These are phyloP conservation scores for Megalonaias nervosa DNA, from an alignment of 1,140 invertebrate species.

Conservation along the genomic window DNA sequence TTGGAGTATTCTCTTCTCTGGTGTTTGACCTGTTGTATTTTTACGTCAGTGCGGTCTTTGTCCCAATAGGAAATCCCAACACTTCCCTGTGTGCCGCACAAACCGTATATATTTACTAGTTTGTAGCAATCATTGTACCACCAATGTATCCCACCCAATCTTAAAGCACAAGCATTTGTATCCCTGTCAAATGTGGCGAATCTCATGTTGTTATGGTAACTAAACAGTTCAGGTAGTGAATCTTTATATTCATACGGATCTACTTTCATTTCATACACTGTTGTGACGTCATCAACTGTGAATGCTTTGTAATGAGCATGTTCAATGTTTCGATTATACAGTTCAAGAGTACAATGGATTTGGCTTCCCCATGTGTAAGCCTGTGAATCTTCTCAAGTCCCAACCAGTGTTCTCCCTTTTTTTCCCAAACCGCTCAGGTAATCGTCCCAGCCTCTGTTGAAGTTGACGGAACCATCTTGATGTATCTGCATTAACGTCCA, in stretches of 20 bases:
- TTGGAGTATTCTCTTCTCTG: too few species aligned
- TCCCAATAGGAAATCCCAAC: too few species aligned
- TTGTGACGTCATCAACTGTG: constrained; percentile 23
- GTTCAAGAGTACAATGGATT: background rate
- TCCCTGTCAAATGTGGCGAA: constrained; percentile 12
- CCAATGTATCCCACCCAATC: background rate
- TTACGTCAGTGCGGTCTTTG: too few species aligned
- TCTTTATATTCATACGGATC: constrained; percentile 18
- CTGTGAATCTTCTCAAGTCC: constrained; percentile 27
- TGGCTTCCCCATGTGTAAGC: constrained; percentile 10
- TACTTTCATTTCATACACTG: constrained; percentile 23
- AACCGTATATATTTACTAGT: constrained; percentile 17
- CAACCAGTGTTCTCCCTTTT: constrained; percentile 19
- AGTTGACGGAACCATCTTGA: too few species aligned
- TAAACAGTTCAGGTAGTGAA: constrained; percentile 8
- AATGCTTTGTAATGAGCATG: background rate
- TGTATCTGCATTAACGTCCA: too few species aligned
- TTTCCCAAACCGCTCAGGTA: background rate
- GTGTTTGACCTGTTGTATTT: too few species aligned
- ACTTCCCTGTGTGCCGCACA: background rate
- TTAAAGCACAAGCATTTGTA: background rate
- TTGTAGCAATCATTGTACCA: constrained; percentile 22
- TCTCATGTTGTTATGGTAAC: constrained; percentile 21
- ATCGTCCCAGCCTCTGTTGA: too few species aligned
- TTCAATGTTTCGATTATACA: too few species aligned